Evolutionary conservation across 2,888 invertebrate species (phyloP).

Genomic region (Spisula solida): DNA sequence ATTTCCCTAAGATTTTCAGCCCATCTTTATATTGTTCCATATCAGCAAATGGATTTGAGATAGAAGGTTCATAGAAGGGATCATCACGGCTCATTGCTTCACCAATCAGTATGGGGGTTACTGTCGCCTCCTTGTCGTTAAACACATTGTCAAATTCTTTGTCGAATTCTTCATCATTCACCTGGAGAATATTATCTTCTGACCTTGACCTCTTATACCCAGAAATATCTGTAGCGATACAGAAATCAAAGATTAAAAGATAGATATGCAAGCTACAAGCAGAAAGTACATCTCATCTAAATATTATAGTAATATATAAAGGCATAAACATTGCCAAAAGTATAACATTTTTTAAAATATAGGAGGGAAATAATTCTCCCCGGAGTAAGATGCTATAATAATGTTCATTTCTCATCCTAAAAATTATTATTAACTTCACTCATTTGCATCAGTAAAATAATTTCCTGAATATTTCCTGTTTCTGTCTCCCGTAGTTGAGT

Average conservation of each 20-base stretch:
- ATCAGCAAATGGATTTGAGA: constrained; percentile 83
- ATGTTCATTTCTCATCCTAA: too few relatives aligned
- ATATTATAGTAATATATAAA: neutral
- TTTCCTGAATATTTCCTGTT: too few relatives aligned
- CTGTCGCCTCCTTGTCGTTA: constrained; percentile 57
- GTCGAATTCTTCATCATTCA: constrained; percentile 70
- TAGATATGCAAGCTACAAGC: neutral
- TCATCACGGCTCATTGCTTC: constrained; percentile 92
- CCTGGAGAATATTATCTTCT: constrained; percentile 84
- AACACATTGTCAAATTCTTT: constrained; percentile 61
- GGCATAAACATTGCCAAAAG: too few relatives aligned
- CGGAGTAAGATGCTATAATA: too few relatives aligned
- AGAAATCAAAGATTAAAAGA: too few relatives aligned
- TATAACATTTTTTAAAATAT: too few relatives aligned
- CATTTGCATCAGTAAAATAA: too few relatives aligned
- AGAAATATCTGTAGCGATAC: constrained; percentile 57
- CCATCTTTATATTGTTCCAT: constrained; percentile 83
- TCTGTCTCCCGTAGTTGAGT: too few relatives aligned
- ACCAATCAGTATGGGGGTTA: constrained; percentile 91
- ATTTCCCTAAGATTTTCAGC: constrained; percentile 82
- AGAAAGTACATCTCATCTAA: neutral
- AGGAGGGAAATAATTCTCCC: too few relatives aligned
- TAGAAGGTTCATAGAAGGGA: constrained; percentile 86
- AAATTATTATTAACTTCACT: too few relatives aligned
- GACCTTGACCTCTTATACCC: constrained; percentile 82